Base-by-base conservation (phyloP, 2,113 vertebrate genomes). In the Dasyprocta punctata region DNA sequence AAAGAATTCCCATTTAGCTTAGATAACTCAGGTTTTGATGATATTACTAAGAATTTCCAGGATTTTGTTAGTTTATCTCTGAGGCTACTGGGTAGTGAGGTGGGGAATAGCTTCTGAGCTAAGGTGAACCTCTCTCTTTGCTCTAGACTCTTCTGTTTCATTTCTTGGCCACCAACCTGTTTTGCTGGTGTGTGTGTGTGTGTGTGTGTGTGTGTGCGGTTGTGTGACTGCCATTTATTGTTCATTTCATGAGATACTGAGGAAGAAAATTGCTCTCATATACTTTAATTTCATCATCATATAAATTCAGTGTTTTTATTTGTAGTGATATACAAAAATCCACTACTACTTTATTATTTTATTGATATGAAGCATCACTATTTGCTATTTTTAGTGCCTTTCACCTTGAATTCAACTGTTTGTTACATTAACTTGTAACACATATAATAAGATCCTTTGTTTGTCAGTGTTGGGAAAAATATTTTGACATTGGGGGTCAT, bases 301-400 rank as follows among this genome's bases (percentile, higher is more conserved):
- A 33, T 69, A 89, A 81, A 26, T 89, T 67, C 95, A 44, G 6
- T 75, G 88, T 96, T 83, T 80, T 73, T 65, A 73, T 44, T 87
- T 83, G 60, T 60, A 95, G 28, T 94, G 54, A 71, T 56, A 61
- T 47, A n/a, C 41, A 73, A 95, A 81, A 89, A 63, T 77, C 82
- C 56, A 95, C 14, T 91, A 44, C n/a, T 95, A 65, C 73, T 54
- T 96, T 49, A n/a, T 92, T 83, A 84, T 92, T 86, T 83, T 89
- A 38, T 33, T 93, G 61, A 90, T 94, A 92, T 13, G 71, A 93
- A 94, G n/a, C 93, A 88, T 63, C 33, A 93, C 61, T 38, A 12
- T 90, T 65, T 81, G 38, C 94, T 44, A 11, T 28, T 67, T 75
- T 67, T 69, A 49, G 49, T 24, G 13, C 33, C 87, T 92, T 95